Base-by-base conservation (phyloP, 2,113 vertebrate genomes). In the Chinchilla lanigera region DNA sequence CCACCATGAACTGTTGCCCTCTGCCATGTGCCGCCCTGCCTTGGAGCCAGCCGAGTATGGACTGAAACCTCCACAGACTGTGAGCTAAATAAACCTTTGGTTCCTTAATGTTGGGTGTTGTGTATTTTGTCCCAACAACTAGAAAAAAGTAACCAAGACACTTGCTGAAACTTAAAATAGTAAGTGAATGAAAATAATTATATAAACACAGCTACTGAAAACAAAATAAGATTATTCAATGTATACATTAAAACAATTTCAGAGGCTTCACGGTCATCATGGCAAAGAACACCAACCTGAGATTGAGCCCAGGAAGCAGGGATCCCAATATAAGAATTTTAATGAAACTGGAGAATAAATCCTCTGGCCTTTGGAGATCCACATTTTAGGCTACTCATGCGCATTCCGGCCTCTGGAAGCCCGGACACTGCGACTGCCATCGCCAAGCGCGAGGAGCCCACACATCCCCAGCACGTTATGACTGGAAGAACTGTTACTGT, bases 381-480 rank as follows among this genome's bases (percentile, higher is more conserved):
- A 5, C 87, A 87, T 26, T 89, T 10, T 26, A n/a, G 8, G 77
- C 9, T 54, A 41, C 3, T 44, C 28, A 8, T 35, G 19, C 0
- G 0, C 3, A 14, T 44, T 12, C 9, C 20, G n/a, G 3, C 24
- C 12, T 2, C 38, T 16, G 28, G 12, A n/a, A 5, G 0, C 7
- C 20, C 1, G 3, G 20, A 3, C 19, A 4, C 10, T 19, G 19
- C 10, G 3, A 54, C 33, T 24, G 22, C 19, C 58, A 50, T 16
- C 38, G 1, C 17, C 38, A 26, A 89, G 26, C 22, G 12, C 1
- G 10, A 89, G 28, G 3, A 88, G 19, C 0, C 20, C 1, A 2
- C 73, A 77, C 26, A n/a, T 24, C 75, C 3, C 1, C 44, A n/a
- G 26, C 14, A 63, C 9, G 7, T 35, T 8, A 35, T 11, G 35